Evolutionary conservation across 2,888 invertebrate genomes (phyloP).

Genomic region (Oligia latruncula): DNA sequence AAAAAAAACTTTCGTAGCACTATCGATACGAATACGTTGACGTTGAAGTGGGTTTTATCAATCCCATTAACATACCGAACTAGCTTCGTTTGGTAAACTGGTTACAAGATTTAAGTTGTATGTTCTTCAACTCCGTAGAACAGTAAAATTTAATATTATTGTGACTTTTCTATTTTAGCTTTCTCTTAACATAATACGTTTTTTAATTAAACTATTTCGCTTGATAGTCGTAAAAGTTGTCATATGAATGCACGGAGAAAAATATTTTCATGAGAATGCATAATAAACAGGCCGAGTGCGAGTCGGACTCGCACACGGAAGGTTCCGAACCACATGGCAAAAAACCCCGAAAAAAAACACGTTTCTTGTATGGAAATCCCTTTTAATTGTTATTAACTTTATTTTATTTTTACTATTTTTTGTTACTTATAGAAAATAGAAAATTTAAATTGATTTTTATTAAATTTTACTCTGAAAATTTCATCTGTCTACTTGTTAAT

Average conservation of each 20-base stretch:
- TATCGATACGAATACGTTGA: constrained; percentile 58
- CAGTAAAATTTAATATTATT: constrained; percentile 16
- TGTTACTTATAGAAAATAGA: background rate
- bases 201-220: constrained; percentile 7
- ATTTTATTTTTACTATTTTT: background rate
- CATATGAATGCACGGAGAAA: background rate
- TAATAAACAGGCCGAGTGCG: background rate
- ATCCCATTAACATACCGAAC: constrained; percentile 67
- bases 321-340: no score
- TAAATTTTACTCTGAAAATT: background rate
- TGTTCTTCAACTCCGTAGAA: constrained; percentile 29
- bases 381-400: background rate
- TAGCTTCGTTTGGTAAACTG: constrained; percentile 63
- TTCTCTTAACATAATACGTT: constrained; percentile 27
- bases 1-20: constrained; percentile 52
- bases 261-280: background rate
- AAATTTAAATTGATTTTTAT: background rate
- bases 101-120: constrained; percentile 57
- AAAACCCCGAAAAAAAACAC: background rate
- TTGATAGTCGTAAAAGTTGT: constrained; percentile 8
- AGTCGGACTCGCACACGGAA: background rate
- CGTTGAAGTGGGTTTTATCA: constrained; percentile 67
- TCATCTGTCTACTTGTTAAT: background rate
- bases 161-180: constrained; percentile 35
- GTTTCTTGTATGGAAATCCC: background rate